phyloP scores from a whole-genome alignment of 2,113 vertebrate species.

The Oreochromis aureus region DNA sequence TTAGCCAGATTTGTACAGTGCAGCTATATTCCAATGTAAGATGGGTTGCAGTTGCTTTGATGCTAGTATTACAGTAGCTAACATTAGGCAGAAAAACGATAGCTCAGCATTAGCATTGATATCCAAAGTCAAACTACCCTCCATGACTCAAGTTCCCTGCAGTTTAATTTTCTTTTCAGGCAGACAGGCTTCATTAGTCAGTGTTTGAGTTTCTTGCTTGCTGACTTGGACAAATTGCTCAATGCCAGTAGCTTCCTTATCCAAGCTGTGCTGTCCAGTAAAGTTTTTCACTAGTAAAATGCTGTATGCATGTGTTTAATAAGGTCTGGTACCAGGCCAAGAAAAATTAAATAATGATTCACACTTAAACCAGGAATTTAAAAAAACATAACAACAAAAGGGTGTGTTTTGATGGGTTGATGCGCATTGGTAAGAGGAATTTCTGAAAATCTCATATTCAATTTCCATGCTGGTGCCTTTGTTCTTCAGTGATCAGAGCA shows the following conservation, averaged over 20 bases:
- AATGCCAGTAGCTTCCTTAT: background rate
- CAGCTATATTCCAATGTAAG: background rate
- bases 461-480: background rate
- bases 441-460: background rate
- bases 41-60: background rate
- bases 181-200: background rate
- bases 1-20: background rate
- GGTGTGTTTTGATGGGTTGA: background rate
- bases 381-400: background rate
- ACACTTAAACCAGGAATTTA: background rate
- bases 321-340: background rate
- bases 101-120: background rate
- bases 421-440: background rate
- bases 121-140: background rate
- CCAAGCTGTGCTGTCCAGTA: background rate
- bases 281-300: background rate
- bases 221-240: background rate
- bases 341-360: background rate
- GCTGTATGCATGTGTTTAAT: background rate
- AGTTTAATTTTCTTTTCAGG: background rate
- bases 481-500: conserved; percentile 83
- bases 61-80: background rate
- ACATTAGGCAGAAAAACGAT: background rate
- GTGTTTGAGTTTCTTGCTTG: background rate
- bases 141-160: background rate